These are phyloP conservation scores for Setophaga kirtlandii DNA, from an alignment of 2,113 vertebrate genomes.

Conservation along the genomic window DNA sequence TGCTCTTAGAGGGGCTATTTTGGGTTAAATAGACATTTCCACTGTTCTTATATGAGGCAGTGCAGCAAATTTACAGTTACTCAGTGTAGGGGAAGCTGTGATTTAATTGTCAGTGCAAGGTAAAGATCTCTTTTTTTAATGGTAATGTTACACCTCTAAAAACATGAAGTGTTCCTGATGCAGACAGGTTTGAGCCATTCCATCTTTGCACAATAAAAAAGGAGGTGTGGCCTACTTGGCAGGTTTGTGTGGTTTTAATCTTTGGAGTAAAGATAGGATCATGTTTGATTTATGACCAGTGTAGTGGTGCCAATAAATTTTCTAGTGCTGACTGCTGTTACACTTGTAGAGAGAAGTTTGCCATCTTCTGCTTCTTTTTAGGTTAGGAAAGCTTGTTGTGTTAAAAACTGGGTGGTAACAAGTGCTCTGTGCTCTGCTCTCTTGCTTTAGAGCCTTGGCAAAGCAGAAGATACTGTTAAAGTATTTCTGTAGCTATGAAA, in stretches of 20 bases:
- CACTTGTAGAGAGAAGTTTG: background rate
- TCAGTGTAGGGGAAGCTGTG: background rate
- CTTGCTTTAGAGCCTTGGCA: background rate
- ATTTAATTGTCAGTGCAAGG: background rate
- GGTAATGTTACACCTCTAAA: background rate
- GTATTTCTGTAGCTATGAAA: background rate
- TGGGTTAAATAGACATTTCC: background rate
- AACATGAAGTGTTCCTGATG: background rate
- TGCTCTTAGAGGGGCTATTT: background rate
- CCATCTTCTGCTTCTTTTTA: background rate
- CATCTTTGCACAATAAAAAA: background rate
- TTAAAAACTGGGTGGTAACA: background rate
- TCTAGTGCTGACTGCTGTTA: background rate
- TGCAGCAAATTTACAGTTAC: background rate
- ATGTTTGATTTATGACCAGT: background rate
- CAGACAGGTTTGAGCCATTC: background rate
- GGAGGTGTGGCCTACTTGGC: background rate
- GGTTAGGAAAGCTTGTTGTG: background rate
- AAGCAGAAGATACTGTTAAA: background rate
- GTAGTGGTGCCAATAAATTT: background rate
- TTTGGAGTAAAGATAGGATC: background rate
- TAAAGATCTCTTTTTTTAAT: background rate
- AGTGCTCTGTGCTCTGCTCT: background rate
- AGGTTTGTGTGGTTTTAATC: background rate
- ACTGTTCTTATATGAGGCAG: background rate